Conservation (phyloP, 2,113 vertebrate species). For the Bettongia penicillata region DNA sequence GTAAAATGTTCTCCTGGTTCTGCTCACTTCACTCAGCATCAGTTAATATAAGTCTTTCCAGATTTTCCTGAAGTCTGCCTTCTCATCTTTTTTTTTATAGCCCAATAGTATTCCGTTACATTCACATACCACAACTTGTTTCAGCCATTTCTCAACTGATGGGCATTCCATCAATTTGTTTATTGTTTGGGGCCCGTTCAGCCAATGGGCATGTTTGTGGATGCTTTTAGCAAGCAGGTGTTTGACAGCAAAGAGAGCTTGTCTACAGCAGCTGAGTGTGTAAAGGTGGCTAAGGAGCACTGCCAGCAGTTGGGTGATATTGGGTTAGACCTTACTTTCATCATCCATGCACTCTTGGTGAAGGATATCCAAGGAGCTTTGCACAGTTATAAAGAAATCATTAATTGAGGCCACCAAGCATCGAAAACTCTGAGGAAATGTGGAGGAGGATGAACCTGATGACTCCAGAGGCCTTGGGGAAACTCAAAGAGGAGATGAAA, state of each 20-base stretch:
- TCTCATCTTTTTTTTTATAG: no score
- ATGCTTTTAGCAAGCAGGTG: slow-evolving; percentile 98
- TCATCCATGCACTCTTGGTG: slow-evolving; percentile 94
- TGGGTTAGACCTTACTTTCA: slow-evolving; percentile 97
- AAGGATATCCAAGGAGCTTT: slow-evolving; percentile 95
- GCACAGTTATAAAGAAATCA: slow-evolving; percentile 96
- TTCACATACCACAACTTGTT: no score
- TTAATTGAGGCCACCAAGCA: slow-evolving; percentile 98
- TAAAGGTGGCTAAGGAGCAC: slow-evolving; percentile 97
- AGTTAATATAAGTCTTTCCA: no score
- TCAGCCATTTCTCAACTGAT: no score
- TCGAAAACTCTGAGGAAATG: slow-evolving; percentile 99
- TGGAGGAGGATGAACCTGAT: slow-evolving; percentile 99
- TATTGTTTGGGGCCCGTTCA: slow-evolving; percentile 95
- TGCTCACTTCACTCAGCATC: no score
- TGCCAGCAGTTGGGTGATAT: slow-evolving; percentile 96
- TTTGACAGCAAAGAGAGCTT: slow-evolving; percentile 99
- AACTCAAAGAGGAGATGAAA: slow-evolving; percentile 96
- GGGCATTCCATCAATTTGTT: slow-evolving; percentile 74
- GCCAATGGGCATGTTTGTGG: slow-evolving; percentile 96
- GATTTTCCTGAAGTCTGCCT: no score
- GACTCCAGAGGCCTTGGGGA: slow-evolving; percentile 95
- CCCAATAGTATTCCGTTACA: no score
- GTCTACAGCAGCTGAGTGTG: slow-evolving; percentile 95
- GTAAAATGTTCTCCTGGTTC: no score